Conservation (phyloP, 2,113 vertebrate genomes). For the Podarcis raffonei region DNA sequence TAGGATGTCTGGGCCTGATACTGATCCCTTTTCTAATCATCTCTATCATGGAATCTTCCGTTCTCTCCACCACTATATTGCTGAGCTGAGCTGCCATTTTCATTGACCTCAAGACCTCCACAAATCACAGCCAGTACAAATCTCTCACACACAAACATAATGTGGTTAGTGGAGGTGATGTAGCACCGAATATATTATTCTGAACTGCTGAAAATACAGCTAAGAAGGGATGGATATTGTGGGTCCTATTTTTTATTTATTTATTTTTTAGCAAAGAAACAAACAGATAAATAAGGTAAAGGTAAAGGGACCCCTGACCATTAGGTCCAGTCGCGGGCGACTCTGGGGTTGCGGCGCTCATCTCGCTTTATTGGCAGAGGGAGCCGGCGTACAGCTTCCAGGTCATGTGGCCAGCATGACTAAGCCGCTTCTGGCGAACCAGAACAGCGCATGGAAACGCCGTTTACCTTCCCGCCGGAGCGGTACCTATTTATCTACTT, state of each 20-base stretch:
- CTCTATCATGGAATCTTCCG: not conserved
- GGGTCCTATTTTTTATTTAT: too few relatives aligned
- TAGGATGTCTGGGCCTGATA: not conserved
- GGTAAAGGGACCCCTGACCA: too few relatives aligned
- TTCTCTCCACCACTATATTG: not conserved
- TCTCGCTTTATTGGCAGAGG: too few relatives aligned
- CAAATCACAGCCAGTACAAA: not conserved
- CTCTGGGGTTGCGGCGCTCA: too few relatives aligned
- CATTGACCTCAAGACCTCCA: not conserved
- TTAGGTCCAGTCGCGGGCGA: too few relatives aligned
- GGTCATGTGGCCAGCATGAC: too few relatives aligned
- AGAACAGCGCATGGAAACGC: too few relatives aligned
- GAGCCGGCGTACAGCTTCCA: too few relatives aligned
- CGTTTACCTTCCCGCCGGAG: too few relatives aligned
- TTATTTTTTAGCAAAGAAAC: not conserved
- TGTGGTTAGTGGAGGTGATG: not conserved
- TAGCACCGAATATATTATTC: not conserved
- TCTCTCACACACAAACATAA: too few relatives aligned
- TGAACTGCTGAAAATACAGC: not conserved
- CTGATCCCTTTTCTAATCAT: not conserved
- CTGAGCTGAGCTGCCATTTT: not conserved
- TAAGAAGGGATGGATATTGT: not conserved
- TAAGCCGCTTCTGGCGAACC: too few relatives aligned
- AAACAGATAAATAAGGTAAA: not conserved
- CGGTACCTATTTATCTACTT: too few relatives aligned